Evolutionary conservation across 2,888 invertebrate genomes (phyloP).

Genomic region (Frankliniella intonsa): DNA sequence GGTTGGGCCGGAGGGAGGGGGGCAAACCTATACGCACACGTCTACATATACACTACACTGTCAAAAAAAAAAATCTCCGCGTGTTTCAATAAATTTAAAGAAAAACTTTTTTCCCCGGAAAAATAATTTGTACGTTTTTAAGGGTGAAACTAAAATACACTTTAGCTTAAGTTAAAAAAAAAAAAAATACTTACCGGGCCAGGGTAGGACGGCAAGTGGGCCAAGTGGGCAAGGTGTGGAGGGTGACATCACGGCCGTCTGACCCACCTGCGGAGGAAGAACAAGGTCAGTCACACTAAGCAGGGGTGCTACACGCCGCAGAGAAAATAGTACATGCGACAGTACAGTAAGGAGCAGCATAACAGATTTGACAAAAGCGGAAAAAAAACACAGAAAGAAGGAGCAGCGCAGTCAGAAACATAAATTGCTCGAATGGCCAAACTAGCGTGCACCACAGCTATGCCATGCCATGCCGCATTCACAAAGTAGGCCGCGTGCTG

Average conservation of each 20-base stretch:
- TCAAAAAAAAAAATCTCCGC: too few relatives aligned
- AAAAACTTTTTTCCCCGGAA: neutral
- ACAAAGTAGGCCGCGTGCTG: too few relatives aligned
- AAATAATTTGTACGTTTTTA: neutral
- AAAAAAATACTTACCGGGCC: slow-evolving; percentile 13
- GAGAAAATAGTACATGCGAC: too few relatives aligned
- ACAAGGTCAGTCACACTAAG: neutral
- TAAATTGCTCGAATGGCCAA: too few relatives aligned
- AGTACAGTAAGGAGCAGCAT: neutral
- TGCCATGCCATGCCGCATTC: too few relatives aligned
- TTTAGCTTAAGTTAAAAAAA: neutral
- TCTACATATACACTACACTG: neutral
- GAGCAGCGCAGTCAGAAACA: too few relatives aligned
- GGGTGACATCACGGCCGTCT: slow-evolving; percentile 18
- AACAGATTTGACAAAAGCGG: neutral
- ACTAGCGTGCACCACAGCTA: too few relatives aligned
- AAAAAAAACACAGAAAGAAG: too few relatives aligned
- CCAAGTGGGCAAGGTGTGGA: neutral
- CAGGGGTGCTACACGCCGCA: too few relatives aligned
- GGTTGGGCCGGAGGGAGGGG: neutral
- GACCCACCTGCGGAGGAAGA: neutral
- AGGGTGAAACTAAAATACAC: slow-evolving; percentile 41
- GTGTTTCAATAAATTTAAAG: too few relatives aligned
- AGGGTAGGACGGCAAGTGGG: slow-evolving; percentile 20
- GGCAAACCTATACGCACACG: neutral